Conservation (phyloP, 2,888 invertebrate genomes). For the Fabriciana adippe region DNA sequence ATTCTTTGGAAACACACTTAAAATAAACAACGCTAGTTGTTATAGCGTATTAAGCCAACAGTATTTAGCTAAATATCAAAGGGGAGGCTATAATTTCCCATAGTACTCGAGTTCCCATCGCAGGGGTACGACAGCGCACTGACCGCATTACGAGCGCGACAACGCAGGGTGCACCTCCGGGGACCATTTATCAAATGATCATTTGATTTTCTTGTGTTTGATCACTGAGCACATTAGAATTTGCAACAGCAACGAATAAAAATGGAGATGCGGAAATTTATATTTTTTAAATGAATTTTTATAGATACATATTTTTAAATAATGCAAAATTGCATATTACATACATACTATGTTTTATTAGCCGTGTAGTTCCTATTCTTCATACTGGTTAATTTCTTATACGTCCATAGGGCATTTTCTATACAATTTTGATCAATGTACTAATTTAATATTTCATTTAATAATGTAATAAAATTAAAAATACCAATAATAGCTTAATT, state of each 20-base stretch:
- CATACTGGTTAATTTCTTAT: no score
- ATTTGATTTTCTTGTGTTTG: slow-evolving; percentile 84
- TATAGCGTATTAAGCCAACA: slow-evolving; percentile 34
- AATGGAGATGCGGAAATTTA: slow-evolving; percentile 61
- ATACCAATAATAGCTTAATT: not conserved
- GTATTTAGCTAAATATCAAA: slow-evolving; percentile 49
- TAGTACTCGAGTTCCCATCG: slow-evolving; percentile 47
- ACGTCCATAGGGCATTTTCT: no score
- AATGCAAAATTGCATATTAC: not conserved
- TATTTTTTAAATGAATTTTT: slow-evolving; percentile 13
- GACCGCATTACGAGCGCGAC: slow-evolving; percentile 71
- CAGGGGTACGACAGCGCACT: slow-evolving; percentile 51
- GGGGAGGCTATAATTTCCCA: slow-evolving; percentile 63
- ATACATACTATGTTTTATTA: no score
- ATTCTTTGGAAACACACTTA: slow-evolving; percentile 1
- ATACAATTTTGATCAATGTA: no score
- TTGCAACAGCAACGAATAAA: slow-evolving; percentile 63
- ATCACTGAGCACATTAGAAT: slow-evolving; percentile 82
- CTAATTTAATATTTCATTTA: no score
- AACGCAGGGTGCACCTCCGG: slow-evolving; percentile 59
- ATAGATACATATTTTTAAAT: not conserved
- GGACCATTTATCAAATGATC: slow-evolving; percentile 83
- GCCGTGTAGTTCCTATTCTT: no score
- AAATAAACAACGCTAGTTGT: slow-evolving; percentile 40
- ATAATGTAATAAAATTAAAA: no score